Conservation (phyloP, 2,113 vertebrate species). For the Peromyscus polionotus region DNA sequence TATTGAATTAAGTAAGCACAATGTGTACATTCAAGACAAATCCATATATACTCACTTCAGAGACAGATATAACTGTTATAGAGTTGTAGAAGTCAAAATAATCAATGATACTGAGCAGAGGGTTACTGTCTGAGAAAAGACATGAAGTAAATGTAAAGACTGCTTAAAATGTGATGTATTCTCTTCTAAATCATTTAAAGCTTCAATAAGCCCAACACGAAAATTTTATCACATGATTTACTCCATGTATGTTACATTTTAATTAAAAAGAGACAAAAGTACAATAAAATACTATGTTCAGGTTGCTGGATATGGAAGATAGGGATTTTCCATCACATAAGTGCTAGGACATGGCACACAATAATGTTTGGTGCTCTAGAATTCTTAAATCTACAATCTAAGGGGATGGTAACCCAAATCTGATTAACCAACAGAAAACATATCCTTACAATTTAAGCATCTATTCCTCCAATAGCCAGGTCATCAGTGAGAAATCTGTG, state of each 20-base stretch:
- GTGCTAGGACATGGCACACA: not conserved
- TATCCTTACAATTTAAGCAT: not conserved
- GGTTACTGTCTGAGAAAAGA: not conserved
- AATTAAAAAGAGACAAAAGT: not conserved
- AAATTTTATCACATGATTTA: not conserved
- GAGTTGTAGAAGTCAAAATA: too few species aligned
- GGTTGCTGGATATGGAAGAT: not conserved
- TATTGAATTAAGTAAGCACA: not conserved
- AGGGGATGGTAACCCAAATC: not conserved
- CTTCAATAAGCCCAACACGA: not conserved
- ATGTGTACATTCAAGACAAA: not conserved
- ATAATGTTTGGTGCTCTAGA: not conserved
- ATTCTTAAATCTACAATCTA: not conserved
- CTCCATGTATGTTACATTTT: not conserved
- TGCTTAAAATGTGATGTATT: not conserved
- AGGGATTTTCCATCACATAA: not conserved
- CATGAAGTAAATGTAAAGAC: not conserved
- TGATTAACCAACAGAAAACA: not conserved
- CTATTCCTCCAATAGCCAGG: not conserved
- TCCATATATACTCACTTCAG: not conserved
- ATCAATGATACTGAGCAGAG: not conserved
- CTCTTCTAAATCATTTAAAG: not conserved
- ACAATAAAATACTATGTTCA: constrained; percentile 1
- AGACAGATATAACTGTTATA: not conserved
- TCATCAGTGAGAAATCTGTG: not conserved